A percentile compares a stretch with the other conserved stretches of the same genome.
phyloP scores from a whole-genome alignment of 1,140 invertebrate species.

The Leptonema lineaticorne region DNA sequence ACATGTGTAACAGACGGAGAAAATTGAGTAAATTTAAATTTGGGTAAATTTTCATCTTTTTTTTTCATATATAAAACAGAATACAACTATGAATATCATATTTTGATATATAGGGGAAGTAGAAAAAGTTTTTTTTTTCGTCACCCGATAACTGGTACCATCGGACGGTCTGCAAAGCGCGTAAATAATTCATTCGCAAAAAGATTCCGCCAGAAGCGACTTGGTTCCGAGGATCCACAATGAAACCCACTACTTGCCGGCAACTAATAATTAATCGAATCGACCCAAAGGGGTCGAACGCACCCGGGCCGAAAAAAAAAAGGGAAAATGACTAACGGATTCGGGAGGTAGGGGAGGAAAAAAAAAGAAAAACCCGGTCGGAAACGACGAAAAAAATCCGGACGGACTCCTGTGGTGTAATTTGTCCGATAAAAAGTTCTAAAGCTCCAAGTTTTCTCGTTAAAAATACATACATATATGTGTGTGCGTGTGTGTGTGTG shows the following conservation, averaged over 20 bases:
- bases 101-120: neutral
- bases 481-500: neutral
- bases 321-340: neutral
- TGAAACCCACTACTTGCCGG: neutral
- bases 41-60: too few species aligned
- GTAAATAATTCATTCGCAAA: constrained; percentile 5
- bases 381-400: neutral
- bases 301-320: neutral
- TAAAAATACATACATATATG: constrained; percentile 34
- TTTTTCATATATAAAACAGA: neutral
- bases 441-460: constrained; percentile 38
- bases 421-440: constrained; percentile 38
- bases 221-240: neutral
- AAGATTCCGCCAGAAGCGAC: neutral
- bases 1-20: too few species aligned
- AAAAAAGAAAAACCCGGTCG: neutral
- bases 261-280: constrained; percentile 11
- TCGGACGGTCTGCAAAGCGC: neutral
- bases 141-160: neutral
- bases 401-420: constrained; percentile 20
- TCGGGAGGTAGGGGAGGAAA: neutral
- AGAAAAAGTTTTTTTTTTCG: neutral
- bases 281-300: neutral
- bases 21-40: too few species aligned
- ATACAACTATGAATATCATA: neutral